Evolutionary conservation across 2,888 invertebrate species (phyloP), one percentile per base, ranked within the genome.

Genomic region (Lumbricus terrestris): DNA sequence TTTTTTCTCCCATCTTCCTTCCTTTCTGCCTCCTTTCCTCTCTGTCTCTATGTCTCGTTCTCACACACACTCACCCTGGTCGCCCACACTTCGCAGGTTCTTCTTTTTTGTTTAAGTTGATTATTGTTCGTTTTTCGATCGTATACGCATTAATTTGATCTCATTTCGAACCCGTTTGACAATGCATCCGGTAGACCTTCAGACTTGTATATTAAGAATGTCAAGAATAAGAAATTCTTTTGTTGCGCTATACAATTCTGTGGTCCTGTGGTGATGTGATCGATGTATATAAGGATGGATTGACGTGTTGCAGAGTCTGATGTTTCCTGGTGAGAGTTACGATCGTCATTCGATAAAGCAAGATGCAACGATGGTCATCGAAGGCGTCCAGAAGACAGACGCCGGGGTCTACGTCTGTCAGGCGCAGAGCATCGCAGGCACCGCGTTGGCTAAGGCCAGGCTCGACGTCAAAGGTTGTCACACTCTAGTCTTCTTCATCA

Each of bases 341-440:
- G 96, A 93, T 96, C 98, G 97, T 97, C 95, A 97, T 97, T 96
- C 98, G 98, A 92, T 97, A 96, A 95, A 98, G 98, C 95, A 96
- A 97, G 94, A 92, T 29, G 92, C 92, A 18, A 90, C 91, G 13
- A 89, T 93, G 90, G 90, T 91, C 88, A 93, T 93, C n/a, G 91
- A 91, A 35, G 90, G 89, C 16, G 92, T 92, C 8, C 37, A 88
- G 35, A 90, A 91, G 85, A 90, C 91, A 42, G 93, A 93, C 88
- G 91, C 90, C 1, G 93, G 93, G 0, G 91, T 91, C 29, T 93
- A 92, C 89, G 83, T 91, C n/a, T 93, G 93, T 82, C 92, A 92
- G 82, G 93, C 92, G 34, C 96, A 99, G 92, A 97, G 96, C 91
- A 90, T 90, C 69, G 91, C 90, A 90, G 93, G 91, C 91, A 91